Evolutionary conservation across 2,888 invertebrate species (phyloP).

Genomic region (Drosophila austrosaltans): DNA sequence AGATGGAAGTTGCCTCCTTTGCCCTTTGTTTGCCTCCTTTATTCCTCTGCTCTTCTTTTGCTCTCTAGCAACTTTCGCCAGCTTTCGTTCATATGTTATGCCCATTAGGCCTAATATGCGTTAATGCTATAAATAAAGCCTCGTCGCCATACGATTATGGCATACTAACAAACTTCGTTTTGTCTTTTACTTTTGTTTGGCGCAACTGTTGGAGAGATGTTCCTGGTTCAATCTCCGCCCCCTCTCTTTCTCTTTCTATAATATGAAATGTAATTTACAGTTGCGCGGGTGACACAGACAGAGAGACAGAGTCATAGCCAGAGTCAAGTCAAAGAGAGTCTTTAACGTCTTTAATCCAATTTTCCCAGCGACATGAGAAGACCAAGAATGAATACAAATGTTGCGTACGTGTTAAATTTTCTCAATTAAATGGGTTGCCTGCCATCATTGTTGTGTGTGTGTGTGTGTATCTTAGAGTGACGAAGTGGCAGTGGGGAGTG

Average conservation of each 20-base stretch:
- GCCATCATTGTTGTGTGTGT: slow-evolving; percentile 1
- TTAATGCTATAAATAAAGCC: slow-evolving; percentile 75
- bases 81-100: slow-evolving; percentile 57
- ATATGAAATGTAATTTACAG: slow-evolving; percentile 73
- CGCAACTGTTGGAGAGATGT: slow-evolving; percentile 23
- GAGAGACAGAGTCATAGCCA: slow-evolving; percentile 17
- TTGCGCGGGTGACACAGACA: slow-evolving; percentile 46
- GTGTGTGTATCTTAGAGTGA: slow-evolving; percentile 12
- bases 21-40: not conserved
- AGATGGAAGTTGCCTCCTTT: not conserved
- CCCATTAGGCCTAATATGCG: slow-evolving; percentile 75
- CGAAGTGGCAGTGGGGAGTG: not conserved
- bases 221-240: not conserved
- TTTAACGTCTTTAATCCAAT: slow-evolving; percentile 77
- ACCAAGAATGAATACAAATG: slow-evolving; percentile 81
- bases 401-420: slow-evolving; percentile 81
- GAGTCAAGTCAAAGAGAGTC: slow-evolving; percentile 43
- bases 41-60: not conserved
- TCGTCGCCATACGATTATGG: slow-evolving; percentile 72
- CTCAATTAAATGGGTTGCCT: slow-evolving; percentile 81
- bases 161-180: slow-evolving; percentile 70
- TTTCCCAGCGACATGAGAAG: slow-evolving; percentile 66
- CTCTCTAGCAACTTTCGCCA: not conserved
- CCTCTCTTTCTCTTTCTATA: slow-evolving; percentile 22
- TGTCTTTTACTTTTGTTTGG: slow-evolving; percentile 31